These are phyloP conservation scores for Cataglyphis hispanica DNA, from an alignment of 1,140 invertebrate genomes.

Conservation along the genomic window DNA sequence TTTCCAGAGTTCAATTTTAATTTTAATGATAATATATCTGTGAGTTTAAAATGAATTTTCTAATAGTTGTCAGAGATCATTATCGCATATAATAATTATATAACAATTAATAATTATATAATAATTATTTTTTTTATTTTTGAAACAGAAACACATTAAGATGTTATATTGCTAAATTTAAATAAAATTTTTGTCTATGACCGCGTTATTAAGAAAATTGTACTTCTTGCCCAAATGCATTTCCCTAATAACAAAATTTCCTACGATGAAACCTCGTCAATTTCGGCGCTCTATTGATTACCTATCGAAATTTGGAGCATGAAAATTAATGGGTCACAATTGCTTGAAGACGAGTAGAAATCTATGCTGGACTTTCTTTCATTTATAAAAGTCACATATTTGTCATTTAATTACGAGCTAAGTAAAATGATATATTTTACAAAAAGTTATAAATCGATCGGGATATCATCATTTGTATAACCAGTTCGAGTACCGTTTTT, in stretches of 20 bases:
- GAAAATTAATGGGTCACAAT: conserved; percentile 42
- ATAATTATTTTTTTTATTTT: too few relatives aligned
- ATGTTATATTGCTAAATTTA: not conserved
- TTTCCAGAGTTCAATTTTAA: conserved; percentile 5
- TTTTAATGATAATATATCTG: not conserved
- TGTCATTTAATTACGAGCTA: conserved; percentile 22
- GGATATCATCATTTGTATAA: conserved; percentile 1
- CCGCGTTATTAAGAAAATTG: not conserved
- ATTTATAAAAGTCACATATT: conserved; percentile 37
- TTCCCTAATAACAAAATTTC: not conserved
- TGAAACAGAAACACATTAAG: too few relatives aligned
- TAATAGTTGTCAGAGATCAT: too few relatives aligned
- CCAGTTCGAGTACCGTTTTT: conserved; percentile 19
- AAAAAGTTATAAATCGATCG: conserved; percentile 12
- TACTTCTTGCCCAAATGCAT: not conserved
- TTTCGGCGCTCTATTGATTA: not conserved
- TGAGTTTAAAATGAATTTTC: not conserved
- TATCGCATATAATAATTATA: too few relatives aligned
- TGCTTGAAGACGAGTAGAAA: conserved; percentile 4
- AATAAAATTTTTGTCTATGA: not conserved
- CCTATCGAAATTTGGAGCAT: conserved; percentile 7
- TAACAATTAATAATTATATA: too few relatives aligned
- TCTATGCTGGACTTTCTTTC: conserved; percentile 11
- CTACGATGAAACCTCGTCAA: conserved; percentile 3
- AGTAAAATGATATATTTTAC: conserved; percentile 11